These are phyloP conservation scores for Helicoverpa armigera DNA, from an alignment of 1,140 invertebrate genomes.

Conservation along the genomic window DNA sequence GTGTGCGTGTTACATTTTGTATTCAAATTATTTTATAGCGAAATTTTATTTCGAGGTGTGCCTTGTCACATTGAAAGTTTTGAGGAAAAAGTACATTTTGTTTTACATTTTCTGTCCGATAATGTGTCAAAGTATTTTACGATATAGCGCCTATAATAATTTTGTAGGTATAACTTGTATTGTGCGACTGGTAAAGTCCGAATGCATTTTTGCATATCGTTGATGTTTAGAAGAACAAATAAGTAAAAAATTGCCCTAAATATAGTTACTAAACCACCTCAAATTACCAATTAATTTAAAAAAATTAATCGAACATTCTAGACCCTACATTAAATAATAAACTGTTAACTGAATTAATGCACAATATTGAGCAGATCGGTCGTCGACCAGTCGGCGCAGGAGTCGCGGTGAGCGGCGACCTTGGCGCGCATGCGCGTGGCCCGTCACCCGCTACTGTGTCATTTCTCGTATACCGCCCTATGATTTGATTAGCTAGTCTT, in stretches of 20 bases:
- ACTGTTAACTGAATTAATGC: slow-evolving; percentile 12
- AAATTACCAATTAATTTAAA: too few species aligned
- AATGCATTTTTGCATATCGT: too few species aligned
- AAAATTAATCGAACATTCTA: too few species aligned
- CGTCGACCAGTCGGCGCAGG: slow-evolving; percentile 40
- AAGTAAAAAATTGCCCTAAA: too few species aligned
- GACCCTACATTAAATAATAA: neutral
- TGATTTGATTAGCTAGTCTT: slow-evolving; percentile 35
- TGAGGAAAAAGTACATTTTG: slow-evolving; percentile 19
- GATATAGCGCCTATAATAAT: neutral
- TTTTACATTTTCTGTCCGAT: neutral
- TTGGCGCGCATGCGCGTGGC: slow-evolving; percentile 58
- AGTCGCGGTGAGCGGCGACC: slow-evolving; percentile 69
- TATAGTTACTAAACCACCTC: neutral
- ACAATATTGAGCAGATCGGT: slow-evolving; percentile 38
- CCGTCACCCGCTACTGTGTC: slow-evolving; percentile 64
- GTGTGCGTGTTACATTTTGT: slow-evolving; percentile 30
- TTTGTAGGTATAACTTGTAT: too few species aligned
- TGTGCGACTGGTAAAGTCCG: too few species aligned
- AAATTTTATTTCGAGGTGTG: slow-evolving; percentile 26
- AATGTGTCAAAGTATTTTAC: neutral
- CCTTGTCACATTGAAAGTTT: neutral
- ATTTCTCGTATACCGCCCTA: slow-evolving; percentile 62
- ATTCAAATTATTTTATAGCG: slow-evolving; percentile 41
- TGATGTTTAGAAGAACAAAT: too few species aligned